A percentile compares a stretch with the other conserved stretches of the same genome.
phyloP scores from a whole-genome alignment of 1,140 invertebrate species.

The Drosophila insularis region DNA sequence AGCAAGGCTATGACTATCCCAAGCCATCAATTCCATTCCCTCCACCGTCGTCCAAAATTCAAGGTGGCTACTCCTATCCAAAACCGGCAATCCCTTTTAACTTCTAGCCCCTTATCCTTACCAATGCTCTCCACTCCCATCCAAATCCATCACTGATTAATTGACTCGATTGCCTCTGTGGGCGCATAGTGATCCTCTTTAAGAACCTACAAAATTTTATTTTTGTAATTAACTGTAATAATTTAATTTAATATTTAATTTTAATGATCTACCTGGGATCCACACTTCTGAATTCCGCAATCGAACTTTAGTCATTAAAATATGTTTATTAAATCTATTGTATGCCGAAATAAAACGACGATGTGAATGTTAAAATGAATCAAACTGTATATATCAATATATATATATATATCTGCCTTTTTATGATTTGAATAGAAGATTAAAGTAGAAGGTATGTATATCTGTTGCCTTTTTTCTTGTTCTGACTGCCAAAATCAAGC shows the following conservation, averaged over 20 bases:
- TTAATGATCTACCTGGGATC: slow-evolving; percentile 62
- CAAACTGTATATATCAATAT: no score
- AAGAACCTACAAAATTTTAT: slow-evolving; percentile 75
- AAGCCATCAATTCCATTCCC: slow-evolving; percentile 46
- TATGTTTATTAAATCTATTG: slow-evolving; percentile 73
- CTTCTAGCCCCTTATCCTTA: slow-evolving; percentile 39
- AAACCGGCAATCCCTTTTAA: slow-evolving; percentile 66
- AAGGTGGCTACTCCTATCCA: slow-evolving; percentile 65
- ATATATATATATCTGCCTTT: no score
- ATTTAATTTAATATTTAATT: slow-evolving; percentile 73
- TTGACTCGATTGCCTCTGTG: slow-evolving; percentile 62
- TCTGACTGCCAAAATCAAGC: no score
- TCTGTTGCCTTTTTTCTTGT: no score
- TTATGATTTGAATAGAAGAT: no score
- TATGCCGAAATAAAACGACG: slow-evolving; percentile 65
- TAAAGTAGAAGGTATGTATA: no score
- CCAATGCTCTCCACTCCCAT: slow-evolving; percentile 11
- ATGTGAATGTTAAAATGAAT: slow-evolving; percentile 46
- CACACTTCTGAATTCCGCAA: slow-evolving; percentile 48
- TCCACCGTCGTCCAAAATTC: slow-evolving; percentile 45
- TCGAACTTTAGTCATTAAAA: slow-evolving; percentile 79
- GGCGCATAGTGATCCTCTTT: slow-evolving; percentile 67
- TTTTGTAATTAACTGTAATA: slow-evolving; percentile 77
- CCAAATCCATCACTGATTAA: slow-evolving; percentile 54
- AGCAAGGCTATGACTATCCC: slow-evolving; percentile 39